These are phyloP conservation scores for Globia sparganii DNA, from an alignment of 2,888 invertebrate genomes.

Conservation along the genomic window DNA sequence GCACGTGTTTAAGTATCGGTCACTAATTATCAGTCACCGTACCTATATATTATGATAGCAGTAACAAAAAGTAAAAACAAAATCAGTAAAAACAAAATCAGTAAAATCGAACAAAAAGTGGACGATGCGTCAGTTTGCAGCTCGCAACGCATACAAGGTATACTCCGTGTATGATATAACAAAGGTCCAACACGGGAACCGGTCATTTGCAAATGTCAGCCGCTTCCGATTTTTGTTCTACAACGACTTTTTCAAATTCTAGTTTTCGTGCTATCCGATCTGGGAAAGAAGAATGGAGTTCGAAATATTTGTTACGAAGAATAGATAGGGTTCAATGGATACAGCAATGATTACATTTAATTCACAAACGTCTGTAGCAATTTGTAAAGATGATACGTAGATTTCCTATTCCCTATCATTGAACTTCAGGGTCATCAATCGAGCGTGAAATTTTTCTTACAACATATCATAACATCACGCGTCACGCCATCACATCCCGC, in stretches of 20 bases:
- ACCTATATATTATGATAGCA: too few relatives aligned
- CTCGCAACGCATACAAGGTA: conserved; percentile 45
- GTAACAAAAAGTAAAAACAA: conserved; percentile 4
- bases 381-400: not conserved
- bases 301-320: not conserved
- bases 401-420: not conserved
- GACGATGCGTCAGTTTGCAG: conserved; percentile 27
- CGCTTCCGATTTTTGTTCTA: conserved; percentile 52
- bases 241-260: conserved; percentile 51
- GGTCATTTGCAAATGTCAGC: conserved; percentile 66
- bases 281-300: conserved; percentile 15
- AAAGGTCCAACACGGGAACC: conserved; percentile 52
- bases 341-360: not conserved
- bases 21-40: too few relatives aligned
- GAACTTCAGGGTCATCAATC: not conserved
- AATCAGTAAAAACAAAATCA: conserved; percentile 54
- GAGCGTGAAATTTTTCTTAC: not conserved
- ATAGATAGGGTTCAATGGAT: not conserved
- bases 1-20: too few relatives aligned
- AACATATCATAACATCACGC: not conserved
- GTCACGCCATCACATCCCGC: too few relatives aligned
- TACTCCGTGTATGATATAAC: conserved; percentile 51
- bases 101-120: conserved; percentile 38
- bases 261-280: conserved; percentile 34
- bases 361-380: too few relatives aligned